A percentile compares a stretch with the other conserved stretches of the same genome.
Conservation (phyloP, 2,113 vertebrate species). For the Actinemys pallida region DNA sequence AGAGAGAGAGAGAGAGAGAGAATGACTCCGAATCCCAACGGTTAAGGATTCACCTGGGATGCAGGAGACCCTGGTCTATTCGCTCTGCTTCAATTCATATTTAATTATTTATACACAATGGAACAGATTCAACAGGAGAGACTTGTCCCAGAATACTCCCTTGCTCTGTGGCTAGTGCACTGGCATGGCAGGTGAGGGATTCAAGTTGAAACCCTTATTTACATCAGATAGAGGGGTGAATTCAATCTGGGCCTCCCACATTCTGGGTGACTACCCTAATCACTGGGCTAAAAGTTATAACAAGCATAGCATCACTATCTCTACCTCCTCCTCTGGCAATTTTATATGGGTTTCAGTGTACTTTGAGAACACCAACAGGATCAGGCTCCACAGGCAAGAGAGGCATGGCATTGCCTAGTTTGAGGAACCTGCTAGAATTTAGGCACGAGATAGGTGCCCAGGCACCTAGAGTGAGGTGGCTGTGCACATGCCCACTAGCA, state of each 20-base stretch:
- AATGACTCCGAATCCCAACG: not conserved
- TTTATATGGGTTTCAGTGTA: not conserved
- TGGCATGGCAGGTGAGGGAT: too few relatives aligned
- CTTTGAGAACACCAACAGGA: not conserved
- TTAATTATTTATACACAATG: not conserved
- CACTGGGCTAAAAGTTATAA: not conserved
- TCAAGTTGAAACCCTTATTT: not conserved
- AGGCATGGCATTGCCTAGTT: not conserved
- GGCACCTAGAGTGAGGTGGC: not conserved
- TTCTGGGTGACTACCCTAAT: not conserved
- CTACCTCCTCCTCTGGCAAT: not conserved
- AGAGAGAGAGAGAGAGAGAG: not conserved
- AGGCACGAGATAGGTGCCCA: not conserved
- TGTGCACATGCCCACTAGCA: not conserved
- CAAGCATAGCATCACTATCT: too few relatives aligned
- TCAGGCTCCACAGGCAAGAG: not conserved
- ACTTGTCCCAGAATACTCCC: not conserved
- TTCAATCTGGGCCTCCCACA: not conserved
- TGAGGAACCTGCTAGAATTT: not conserved
- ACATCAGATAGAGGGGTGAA: not conserved
- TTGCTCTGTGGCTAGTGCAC: not conserved
- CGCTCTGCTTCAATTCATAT: not conserved
- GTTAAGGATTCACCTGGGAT: not conserved
- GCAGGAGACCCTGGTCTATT: not conserved
- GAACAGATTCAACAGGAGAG: not conserved